Evolutionary conservation across 2,797 vertebrate species (phyloP), one percentile per base, ranked within the genome.

Genomic region (Phalanger gymnotis): DNA sequence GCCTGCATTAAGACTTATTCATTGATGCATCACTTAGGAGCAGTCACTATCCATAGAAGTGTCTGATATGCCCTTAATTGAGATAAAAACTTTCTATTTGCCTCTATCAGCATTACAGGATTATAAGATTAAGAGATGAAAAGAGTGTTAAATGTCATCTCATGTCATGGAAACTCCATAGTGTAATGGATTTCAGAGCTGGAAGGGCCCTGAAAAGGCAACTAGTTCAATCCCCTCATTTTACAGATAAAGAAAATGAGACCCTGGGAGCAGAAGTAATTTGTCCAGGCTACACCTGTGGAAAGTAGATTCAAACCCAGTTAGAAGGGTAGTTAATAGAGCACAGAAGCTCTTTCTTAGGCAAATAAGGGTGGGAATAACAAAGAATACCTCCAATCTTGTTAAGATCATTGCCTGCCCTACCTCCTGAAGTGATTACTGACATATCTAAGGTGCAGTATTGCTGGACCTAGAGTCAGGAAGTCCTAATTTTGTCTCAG

Each of bases 1-100:
- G 40, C 51, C 22, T 87, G 3, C 22, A 47, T 47, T 25, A 81
- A 81, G 40, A 81, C 7, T 47, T 47, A 47, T 22, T 81, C 22
- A 47, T 81, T 53, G 40, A 25, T 28, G 89, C 53, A 51, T 87
- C 16, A 31, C 14, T 30, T 55, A 54, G n/a, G 19, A 54, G 54
- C n/a, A 89, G 2, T 16, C 94, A 90, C 51, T 52, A 92, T n/a
- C 34, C 34, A 40, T 56, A 92, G 92, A 90, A 91, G 93, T 95
- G 95, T 25, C 2, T 27, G 73, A 54, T 92, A 90, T 91, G 93
- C 94, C 14, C 47, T 56, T 56, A 47, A 51, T 5, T 47, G 22
- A 81, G 47, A 93, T 57, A 55, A 53, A 93, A 93, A 90, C 11
- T 81, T 55, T 28, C 73, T 51, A 90, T 47, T 54, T 89, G 53